Evolutionary conservation across 2,113 vertebrate genomes (phyloP).

Genomic region (Recurvirostra avosetta): DNA sequence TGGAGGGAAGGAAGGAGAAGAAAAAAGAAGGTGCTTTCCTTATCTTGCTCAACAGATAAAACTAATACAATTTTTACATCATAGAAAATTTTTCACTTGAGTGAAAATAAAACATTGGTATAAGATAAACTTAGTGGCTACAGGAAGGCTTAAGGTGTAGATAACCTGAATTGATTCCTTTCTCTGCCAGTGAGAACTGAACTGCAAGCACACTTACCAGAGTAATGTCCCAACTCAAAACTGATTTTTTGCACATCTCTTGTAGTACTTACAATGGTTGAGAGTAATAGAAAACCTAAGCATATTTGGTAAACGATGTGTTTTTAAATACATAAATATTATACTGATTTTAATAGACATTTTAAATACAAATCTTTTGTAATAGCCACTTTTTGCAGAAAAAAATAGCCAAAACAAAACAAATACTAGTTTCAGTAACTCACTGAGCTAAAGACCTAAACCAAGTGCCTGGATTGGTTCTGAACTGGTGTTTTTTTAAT

Average conservation of each 20-base stretch:
- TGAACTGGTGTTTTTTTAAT: neutral
- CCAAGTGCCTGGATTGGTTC: neutral
- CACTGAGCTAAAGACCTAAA: neutral
- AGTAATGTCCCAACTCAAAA: neutral
- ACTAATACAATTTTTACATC: neutral
- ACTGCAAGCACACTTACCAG: neutral
- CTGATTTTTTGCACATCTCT: neutral
- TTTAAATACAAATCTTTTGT: neutral
- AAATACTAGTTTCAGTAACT: neutral
- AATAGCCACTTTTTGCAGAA: neutral
- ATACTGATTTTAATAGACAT: neutral
- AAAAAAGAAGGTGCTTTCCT: neutral
- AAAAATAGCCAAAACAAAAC: neutral
- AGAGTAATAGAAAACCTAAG: neutral
- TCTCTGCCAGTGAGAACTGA: neutral
- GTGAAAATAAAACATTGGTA: neutral
- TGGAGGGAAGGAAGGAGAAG: neutral
- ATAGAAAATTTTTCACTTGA: neutral
- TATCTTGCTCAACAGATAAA: neutral
- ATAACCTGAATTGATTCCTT: neutral
- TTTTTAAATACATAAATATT: neutral
- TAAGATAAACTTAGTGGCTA: neutral
- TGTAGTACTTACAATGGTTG: neutral
- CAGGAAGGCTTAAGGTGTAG: neutral
- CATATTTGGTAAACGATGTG: neutral